Conservation (phyloP, 2,113 vertebrate genomes). For the Ochotona princeps region DNA sequence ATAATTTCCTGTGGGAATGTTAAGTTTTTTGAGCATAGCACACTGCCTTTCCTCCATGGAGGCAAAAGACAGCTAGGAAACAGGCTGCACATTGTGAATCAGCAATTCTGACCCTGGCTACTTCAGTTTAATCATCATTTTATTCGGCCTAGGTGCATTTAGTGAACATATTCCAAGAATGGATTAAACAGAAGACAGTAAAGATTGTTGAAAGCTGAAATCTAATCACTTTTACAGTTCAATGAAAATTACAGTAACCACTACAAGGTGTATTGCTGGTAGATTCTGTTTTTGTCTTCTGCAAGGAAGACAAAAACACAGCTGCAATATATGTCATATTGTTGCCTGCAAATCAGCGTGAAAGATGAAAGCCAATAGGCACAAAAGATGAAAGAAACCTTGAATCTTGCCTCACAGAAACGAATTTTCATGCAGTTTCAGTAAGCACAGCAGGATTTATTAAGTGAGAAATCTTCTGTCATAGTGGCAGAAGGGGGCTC, state of each 20-base stretch:
- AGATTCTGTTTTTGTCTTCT: not conserved
- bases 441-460: no score
- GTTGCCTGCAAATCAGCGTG: no score
- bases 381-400: no score
- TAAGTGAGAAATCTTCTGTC: no score
- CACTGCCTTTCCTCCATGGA: not conserved
- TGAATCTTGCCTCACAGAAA: no score
- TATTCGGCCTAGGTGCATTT: not conserved
- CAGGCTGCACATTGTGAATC: not conserved
- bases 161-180: not conserved
- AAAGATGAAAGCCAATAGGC: no score
- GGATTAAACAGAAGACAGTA: not conserved
- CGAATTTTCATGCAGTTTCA: no score
- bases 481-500: no score
- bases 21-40: not conserved
- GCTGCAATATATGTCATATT: not conserved
- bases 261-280: not conserved
- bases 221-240: not conserved
- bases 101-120: not conserved
- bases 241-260: not conserved
- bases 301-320: no score
- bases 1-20: not conserved
- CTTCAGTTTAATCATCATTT: not conserved
- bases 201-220: not conserved
- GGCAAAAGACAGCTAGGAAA: not conserved